Evolutionary conservation across 1,140 invertebrate genomes (phyloP), one percentile per base, ranked within the genome.

Genomic region (Manduca sexta): DNA sequence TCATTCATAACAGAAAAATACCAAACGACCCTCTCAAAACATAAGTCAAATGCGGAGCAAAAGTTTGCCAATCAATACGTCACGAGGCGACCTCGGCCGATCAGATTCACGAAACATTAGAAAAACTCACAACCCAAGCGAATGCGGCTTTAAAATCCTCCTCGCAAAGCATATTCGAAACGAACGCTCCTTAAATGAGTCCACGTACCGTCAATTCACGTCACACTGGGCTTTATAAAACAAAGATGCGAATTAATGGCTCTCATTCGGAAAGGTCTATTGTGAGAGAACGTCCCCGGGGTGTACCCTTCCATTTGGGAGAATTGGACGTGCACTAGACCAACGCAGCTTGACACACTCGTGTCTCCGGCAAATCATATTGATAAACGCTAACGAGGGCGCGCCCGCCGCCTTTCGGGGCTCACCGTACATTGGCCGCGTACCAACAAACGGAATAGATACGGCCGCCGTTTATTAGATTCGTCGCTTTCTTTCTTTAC

Each of bases 201-300:
- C 74, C 60, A 56, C 69, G 67, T 69, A 69, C 71, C 63, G 76
- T 79, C 75, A 64, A 74, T 74, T 73, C 64, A 55, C 64, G 76
- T 82, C 77, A 70, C 72, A 73, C 64, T 60, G 61, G 69, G 69
- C 70, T 76, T 78, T 79, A 75, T 80, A 77, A 80, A 81, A 82
- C 78, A 84, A 82, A 80, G 76, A 82, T 77, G 69, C 66, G 78
- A 82, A 82, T 84, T 84, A 84, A 81, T 81, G 74, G 74, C 58
- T 58, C 69, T 79, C 78, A 79, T 78, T 84, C 70, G 64, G 58
- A 67, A 75, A 69, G 74, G 74, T 77, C 80, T 70, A 82, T 80
- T 82, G 71, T 77, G 68, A 70, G 64, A 74, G 70, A 60, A 49
- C 33, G 69, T 74, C 80, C 74, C 76, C 39, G 51, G 77, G 66